A percentile compares a stretch with the other conserved stretches of the same genome.
Conservation (phyloP, 2,888 invertebrate genomes). For the Alloplasta piceator region DNA sequence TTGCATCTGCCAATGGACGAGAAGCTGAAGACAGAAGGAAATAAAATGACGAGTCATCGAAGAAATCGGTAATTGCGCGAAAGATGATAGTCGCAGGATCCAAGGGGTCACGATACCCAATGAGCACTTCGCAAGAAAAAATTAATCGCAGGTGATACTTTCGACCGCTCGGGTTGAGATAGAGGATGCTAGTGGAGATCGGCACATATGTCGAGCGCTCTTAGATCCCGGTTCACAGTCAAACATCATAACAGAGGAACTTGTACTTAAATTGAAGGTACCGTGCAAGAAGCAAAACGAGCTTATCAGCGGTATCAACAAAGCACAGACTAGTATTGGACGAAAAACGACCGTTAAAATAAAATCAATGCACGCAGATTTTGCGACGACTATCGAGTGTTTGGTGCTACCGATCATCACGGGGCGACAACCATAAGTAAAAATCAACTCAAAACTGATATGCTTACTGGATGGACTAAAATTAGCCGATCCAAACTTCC, state of each 20-base stretch:
- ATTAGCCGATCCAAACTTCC: conserved; percentile 56
- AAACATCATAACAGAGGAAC: conserved; percentile 60
- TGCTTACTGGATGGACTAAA: conserved; percentile 43
- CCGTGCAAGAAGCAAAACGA: conserved; percentile 33
- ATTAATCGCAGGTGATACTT: conserved; percentile 51
- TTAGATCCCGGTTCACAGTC: no score
- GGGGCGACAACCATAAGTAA: conserved; percentile 49
- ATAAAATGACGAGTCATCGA: conserved; percentile 17
- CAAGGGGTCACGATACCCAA: conserved; percentile 16
- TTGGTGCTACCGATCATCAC: conserved; percentile 55
- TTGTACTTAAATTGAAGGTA: conserved; percentile 55
- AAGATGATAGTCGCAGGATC: background rate
- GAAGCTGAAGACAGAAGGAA: background rate
- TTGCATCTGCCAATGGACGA: conserved; percentile 45
- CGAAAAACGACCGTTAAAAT: conserved; percentile 28
- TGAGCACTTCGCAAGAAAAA: conserved; percentile 28
- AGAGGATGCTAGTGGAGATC: conserved; percentile 48
- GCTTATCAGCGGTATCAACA: conserved; percentile 49
- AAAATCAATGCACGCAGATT: conserved; percentile 39
- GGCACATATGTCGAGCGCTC: conserved; percentile 49
- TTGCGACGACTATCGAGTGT: conserved; percentile 38
- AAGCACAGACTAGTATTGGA: conserved; percentile 36
- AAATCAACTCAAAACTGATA: conserved; percentile 30
- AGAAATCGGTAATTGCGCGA: conserved; percentile 31
- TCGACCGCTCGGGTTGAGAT: conserved; percentile 65